Evolutionary conservation across 2,888 invertebrate species (phyloP), one percentile per base, ranked within the genome.

Genomic region (Papilio gigon): DNA sequence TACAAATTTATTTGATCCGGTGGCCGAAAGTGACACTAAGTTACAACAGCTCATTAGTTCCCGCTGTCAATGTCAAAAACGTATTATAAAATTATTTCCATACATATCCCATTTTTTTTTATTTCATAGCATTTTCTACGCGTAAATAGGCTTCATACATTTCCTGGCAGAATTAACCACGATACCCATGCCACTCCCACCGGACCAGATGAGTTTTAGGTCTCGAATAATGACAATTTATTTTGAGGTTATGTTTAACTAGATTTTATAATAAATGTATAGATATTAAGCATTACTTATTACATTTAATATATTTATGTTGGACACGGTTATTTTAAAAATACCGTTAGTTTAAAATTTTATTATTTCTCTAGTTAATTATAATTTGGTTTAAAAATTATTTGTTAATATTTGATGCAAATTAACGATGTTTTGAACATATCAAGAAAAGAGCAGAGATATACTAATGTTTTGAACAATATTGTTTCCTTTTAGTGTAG

Each of bases 371-470:
- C 11, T 37, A 17, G 5, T 44, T 9, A 44, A 8, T 20, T 44
- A 17, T 42, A 20, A 2, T 20, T 20, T 20, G 9, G 9, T 44
- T 4, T 44, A 8, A 3, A 42, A 42, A 42, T 17, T 6, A 42
- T 17, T 44, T 44, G 17, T 2, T 20, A 9, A 44, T 9, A 44
- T 44, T 44, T 42, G 6, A 44, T 20, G 5, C n/a, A n/a, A 42
- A 17, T 40, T 40, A 17, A 6, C 5, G 4, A 42, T 42, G 2
- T 42, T 17, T 9, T 8, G 9, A 44, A 44, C 44, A 44, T 44
- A 44, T 40, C 35, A 60, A 37, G 9, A 60, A n/a, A 50, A 59
- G 72, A 70, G 65, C 69, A 68, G 40, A 70, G 40, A 61, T 62
- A 47, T 63, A 76, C 83, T 82, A n/a, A n/a, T n/a, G n/a, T n/a